Percentiles rank a stretch among this genome's conserved stretches.
Evolutionary conservation across 2,113 vertebrate species (phyloP).

Genomic region (Seriola rivoliana): DNA sequence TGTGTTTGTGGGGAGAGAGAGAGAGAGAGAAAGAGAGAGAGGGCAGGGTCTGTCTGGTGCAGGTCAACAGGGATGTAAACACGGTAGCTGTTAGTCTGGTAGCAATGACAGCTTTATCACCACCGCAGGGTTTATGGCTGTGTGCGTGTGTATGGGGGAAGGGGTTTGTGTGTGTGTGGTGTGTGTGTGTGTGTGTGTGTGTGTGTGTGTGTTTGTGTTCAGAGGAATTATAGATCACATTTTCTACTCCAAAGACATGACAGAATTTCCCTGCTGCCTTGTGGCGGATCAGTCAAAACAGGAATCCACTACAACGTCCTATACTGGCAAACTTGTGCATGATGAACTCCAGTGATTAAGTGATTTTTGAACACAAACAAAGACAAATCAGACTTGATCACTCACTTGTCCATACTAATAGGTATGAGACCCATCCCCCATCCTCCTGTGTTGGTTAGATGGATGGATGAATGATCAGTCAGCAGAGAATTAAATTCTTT

Average conservation of each 20-base stretch:
- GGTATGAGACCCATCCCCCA: not conserved
- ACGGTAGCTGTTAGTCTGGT: constrained; percentile 59
- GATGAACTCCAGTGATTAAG: not conserved
- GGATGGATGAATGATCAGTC: not conserved
- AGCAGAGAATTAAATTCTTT: not conserved
- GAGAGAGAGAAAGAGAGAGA: constrained; percentile 6
- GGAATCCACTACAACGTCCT: not conserved
- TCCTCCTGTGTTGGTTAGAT: not conserved
- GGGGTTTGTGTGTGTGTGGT: constrained; percentile 14
- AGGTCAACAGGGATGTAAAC: constrained; percentile 62
- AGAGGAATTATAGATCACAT: constrained; percentile 27
- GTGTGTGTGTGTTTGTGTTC: constrained; percentile 6
- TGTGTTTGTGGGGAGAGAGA: not conserved
- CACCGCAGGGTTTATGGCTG: constrained; percentile 55
- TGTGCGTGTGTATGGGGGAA: constrained; percentile 27
- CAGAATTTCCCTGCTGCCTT: constrained; percentile 18
- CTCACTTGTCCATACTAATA: not conserved
- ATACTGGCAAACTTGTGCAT: not conserved
- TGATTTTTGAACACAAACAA: not conserved
- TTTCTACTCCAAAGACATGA: constrained; percentile 32
- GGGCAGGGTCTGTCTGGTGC: constrained; percentile 52
- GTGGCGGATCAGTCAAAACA: constrained; percentile 3
- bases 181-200: constrained; percentile 13
- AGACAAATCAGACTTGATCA: not conserved
- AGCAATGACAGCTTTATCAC: constrained; percentile 71